Percentiles rank a stretch among this genome's conserved stretches.
Conservation (phyloP, 64 coral and sea anemone genomes). For the Pachyseris speciosa region DNA sequence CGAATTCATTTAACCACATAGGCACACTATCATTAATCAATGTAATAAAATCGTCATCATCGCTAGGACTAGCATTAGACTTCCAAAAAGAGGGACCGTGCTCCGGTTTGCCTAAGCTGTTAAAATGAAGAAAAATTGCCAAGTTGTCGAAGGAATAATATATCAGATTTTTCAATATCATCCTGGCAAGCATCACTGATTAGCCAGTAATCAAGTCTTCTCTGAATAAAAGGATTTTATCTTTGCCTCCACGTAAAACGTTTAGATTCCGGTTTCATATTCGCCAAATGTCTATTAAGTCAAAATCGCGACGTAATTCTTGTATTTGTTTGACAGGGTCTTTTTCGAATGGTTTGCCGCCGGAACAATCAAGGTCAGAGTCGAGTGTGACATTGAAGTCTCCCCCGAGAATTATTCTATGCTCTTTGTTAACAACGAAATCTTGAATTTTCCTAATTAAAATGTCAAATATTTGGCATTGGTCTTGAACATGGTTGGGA, state of each 20-base stretch:
- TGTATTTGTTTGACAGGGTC: constrained; percentile 9
- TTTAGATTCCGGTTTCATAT: constrained; percentile 26
- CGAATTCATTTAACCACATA: constrained; percentile 4
- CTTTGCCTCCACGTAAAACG: constrained; percentile 70
- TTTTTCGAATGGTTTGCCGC: constrained; percentile 29
- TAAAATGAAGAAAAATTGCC: constrained; percentile 26
- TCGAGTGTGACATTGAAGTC: constrained; percentile 30
- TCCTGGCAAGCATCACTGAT: constrained; percentile 56
- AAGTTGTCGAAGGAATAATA: constrained; percentile 50
- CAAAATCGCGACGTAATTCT: constrained; percentile 20
- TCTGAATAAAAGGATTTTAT: constrained; percentile 54
- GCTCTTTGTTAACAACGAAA: background rate
- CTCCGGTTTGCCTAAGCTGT: constrained; percentile 16
- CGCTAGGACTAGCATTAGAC: constrained; percentile 16
- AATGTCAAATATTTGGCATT: constrained; percentile 38
- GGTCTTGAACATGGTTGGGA: constrained; percentile 51
- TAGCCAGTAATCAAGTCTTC: constrained; percentile 57
- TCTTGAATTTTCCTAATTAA: background rate
- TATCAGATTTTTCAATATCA: constrained; percentile 3
- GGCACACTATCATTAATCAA: constrained; percentile 28
- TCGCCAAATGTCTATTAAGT: constrained; percentile 54
- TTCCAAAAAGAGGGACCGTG: constrained; percentile 53
- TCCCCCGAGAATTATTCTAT: constrained; percentile 14
- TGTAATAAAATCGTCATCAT: constrained; percentile 38
- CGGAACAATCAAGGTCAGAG: constrained; percentile 45